These are phyloP conservation scores for Thinocorus orbignyianus DNA, from an alignment of 2,113 vertebrate genomes.

Conservation along the genomic window DNA sequence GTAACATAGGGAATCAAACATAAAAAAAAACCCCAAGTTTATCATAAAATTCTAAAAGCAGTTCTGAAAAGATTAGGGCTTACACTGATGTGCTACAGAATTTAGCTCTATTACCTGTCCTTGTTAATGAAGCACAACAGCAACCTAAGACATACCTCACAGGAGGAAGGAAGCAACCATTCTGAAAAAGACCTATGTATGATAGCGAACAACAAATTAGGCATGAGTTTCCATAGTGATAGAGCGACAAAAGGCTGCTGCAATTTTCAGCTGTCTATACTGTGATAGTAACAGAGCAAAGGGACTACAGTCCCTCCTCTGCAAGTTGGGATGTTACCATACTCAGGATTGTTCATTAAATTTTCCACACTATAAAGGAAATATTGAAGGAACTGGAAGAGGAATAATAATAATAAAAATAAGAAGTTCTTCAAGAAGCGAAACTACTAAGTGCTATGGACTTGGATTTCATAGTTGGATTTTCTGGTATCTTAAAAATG, in stretches of 20 bases:
- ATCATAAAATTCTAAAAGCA: background rate
- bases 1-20: background rate
- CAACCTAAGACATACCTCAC: background rate
- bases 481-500: slow-evolving; percentile 26
- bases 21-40: background rate
- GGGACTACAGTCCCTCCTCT: background rate
- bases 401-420: background rate
- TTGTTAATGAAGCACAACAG: background rate
- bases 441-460: background rate
- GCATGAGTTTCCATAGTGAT: slow-evolving; percentile 56
- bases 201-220: slow-evolving; percentile 49
- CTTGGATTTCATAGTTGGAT: slow-evolving; percentile 31
- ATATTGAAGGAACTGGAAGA: slow-evolving; percentile 9
- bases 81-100: background rate
- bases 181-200: slow-evolving; percentile 20
- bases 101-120: background rate
- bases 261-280: slow-evolving; percentile 51
- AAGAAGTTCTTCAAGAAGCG: background rate
- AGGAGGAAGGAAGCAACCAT: slow-evolving; percentile 46
- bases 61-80: background rate
- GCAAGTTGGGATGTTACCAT: background rate
- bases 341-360: background rate
- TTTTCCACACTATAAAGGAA: background rate
- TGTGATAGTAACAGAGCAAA: background rate
- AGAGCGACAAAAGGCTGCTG: slow-evolving; percentile 47